Percentiles rank a stretch among this genome's conserved stretches.
phyloP scores from a whole-genome alignment of 2,113 vertebrate genomes.

The Ciconia boyciana region DNA sequence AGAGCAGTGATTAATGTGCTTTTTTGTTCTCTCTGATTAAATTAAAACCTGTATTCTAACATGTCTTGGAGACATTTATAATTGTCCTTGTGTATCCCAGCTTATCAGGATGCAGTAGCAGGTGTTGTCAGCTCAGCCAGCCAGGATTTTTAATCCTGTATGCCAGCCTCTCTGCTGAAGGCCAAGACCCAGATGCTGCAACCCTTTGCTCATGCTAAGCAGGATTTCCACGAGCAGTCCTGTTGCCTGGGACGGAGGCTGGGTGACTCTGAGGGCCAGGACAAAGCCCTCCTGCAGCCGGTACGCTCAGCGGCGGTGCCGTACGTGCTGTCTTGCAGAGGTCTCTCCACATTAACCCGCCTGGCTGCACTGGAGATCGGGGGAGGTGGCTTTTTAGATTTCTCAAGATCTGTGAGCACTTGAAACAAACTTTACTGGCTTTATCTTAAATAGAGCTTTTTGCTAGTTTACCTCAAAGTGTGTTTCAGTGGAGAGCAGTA shows the following conservation, averaged over 20 bases:
- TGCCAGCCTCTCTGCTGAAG: conserved; percentile 25
- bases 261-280: neutral
- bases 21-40: conserved; percentile 60
- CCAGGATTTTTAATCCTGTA: conserved; percentile 20
- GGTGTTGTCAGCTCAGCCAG: conserved; percentile 36
- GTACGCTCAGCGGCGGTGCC: rapidly evolving
- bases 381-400: neutral
- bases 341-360: rapidly evolving
- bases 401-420: neutral
- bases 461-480: neutral
- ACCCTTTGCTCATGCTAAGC: neutral
- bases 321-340: rapidly evolving
- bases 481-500: neutral
- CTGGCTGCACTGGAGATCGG: neutral
- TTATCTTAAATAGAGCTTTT: neutral
- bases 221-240: neutral
- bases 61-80: conserved; percentile 56
- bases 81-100: conserved; percentile 56
- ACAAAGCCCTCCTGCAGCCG: neutral
- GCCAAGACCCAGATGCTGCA: conserved; percentile 24
- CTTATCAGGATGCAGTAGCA: conserved; percentile 49
- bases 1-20: conserved; percentile 60
- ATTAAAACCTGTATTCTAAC: conserved; percentile 56
- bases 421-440: neutral
- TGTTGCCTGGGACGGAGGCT: neutral